Evolutionary conservation across 2,113 vertebrate species (phyloP).

Genomic region (Meles meles): DNA sequence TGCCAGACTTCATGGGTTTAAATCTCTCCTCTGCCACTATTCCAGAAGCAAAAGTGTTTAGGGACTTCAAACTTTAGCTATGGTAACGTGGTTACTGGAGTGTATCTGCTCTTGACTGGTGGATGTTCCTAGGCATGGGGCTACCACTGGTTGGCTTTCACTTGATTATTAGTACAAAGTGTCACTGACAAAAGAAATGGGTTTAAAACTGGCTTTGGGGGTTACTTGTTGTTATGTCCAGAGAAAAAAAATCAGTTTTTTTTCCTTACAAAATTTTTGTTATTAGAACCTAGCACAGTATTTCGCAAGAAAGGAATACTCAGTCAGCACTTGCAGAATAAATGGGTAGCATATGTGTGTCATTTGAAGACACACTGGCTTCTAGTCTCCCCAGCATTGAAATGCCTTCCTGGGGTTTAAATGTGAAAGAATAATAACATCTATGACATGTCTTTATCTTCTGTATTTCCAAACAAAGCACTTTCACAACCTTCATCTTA

Average conservation of each 20-base stretch:
- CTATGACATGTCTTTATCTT: neutral
- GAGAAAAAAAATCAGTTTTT: neutral
- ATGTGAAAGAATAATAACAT: neutral
- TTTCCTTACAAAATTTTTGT: neutral
- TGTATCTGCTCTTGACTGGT: neutral
- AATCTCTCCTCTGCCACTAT: neutral
- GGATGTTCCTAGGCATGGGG: neutral
- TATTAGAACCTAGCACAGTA: neutral
- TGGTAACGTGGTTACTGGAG: neutral
- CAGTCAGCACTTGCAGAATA: neutral
- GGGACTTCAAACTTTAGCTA: neutral
- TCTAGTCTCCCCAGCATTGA: neutral
- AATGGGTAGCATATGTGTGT: neutral
- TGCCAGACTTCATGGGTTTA: neutral
- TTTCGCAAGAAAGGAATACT: neutral
- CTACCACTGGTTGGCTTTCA: neutral
- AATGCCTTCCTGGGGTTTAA: neutral
- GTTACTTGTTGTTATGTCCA: neutral
- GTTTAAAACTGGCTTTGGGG: neutral
- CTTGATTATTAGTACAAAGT: neutral
- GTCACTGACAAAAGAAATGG: neutral
- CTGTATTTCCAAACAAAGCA: neutral
- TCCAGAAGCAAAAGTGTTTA: neutral
- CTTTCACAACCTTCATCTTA: neutral
- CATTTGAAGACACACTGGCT: conserved; percentile 6